Conservation (phyloP, 2,888 invertebrate species). For the Brachypalpus laphriformis region DNA sequence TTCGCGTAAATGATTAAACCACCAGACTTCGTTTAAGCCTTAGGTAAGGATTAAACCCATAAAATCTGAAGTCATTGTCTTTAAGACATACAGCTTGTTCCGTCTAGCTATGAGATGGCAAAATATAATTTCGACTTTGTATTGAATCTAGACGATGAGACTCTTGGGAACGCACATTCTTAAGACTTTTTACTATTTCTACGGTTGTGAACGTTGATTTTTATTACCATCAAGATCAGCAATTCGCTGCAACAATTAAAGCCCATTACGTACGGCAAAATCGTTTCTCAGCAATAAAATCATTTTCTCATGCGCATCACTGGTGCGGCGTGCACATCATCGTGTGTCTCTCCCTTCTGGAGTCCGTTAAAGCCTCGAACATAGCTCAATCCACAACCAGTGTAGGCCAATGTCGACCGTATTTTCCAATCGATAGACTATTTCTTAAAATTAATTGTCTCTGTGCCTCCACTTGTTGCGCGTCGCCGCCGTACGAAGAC, state of each 20-base stretch:
- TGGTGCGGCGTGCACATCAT: not conserved
- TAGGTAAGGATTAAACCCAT: no score
- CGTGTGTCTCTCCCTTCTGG: not conserved
- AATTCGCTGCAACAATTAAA: conserved; percentile 5
- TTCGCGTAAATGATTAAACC: no score
- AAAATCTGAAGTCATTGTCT: no score
- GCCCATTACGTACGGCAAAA: not conserved
- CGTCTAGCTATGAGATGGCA: no score
- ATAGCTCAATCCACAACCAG: conserved; percentile 11
- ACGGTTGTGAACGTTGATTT: not conserved
- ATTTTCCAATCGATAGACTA: conserved; percentile 62
- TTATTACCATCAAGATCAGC: not conserved
- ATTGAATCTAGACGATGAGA: no score
- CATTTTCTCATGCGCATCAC: not conserved
- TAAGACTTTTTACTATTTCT: no score
- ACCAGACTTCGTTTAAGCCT: no score
- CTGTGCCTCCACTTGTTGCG: conserved; percentile 39
- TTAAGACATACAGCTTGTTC: no score
- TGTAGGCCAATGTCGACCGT: not conserved
- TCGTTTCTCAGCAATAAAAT: not conserved
- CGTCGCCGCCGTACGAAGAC: not conserved
- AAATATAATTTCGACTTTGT: no score
- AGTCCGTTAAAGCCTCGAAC: not conserved
- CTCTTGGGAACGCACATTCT: no score
- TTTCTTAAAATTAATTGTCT: conserved; percentile 73